Evolutionary conservation across 2,113 vertebrate species (phyloP).

Genomic region (Onychostoma macrolepis): DNA sequence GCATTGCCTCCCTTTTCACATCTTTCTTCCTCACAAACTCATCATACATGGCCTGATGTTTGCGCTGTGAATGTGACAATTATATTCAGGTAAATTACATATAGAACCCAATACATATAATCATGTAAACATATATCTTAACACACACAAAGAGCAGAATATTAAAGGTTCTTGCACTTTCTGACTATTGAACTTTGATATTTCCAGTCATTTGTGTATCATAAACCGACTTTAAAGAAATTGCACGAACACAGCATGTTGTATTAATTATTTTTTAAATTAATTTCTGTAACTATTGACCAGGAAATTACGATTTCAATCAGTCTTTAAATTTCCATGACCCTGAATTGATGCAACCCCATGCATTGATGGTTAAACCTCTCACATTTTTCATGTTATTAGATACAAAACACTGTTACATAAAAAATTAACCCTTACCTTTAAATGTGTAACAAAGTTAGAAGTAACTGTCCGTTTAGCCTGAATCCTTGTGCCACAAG

Average conservation of each 20-base stretch:
- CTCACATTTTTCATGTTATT: neutral
- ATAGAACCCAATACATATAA: neutral
- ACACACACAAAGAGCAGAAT: neutral
- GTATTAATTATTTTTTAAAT: neutral
- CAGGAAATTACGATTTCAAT: neutral
- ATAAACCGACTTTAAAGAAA: neutral
- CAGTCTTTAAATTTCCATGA: neutral
- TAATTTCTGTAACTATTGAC: neutral
- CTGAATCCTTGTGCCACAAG: slow-evolving; percentile 81
- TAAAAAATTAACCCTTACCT: slow-evolving; percentile 65
- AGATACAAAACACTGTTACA: neutral
- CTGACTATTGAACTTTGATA: neutral
- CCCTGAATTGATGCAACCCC: neutral
- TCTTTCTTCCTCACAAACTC: slow-evolving; percentile 84
- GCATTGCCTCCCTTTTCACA: slow-evolving; percentile 78
- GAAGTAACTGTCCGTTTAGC: slow-evolving; percentile 82
- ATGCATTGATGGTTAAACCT: neutral
- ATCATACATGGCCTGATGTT: slow-evolving; percentile 82
- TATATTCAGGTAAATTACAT: neutral
- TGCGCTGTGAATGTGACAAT: slow-evolving; percentile 66
- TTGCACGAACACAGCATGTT: neutral
- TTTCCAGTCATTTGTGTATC: neutral
- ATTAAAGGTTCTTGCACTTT: neutral
- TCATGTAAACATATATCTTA: neutral
- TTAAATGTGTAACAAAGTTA: slow-evolving; percentile 83